Evolutionary conservation across 2,113 vertebrate species (phyloP).

Genomic region (Epinephelus fuscoguttatus): DNA sequence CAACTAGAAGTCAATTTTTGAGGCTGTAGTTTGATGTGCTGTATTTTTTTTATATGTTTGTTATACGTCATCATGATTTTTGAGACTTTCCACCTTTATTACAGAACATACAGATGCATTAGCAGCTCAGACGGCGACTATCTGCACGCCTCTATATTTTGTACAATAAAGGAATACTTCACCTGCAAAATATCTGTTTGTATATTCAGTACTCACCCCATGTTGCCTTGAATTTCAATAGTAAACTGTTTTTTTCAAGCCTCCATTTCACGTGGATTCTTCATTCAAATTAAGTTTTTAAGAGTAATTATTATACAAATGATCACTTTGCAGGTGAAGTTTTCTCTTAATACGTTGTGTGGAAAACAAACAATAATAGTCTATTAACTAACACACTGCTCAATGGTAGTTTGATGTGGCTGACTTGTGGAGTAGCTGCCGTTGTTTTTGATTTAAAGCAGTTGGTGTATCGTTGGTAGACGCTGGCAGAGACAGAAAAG

Average conservation of each 20-base stretch:
- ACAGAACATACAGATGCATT: not conserved
- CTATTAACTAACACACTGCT: not conserved
- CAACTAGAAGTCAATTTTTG: not conserved
- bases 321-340: too few species aligned
- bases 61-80: not conserved
- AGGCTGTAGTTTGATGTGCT: not conserved
- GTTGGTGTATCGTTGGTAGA: not conserved
- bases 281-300: too few species aligned
- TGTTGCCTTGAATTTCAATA: too few species aligned
- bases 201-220: too few species aligned
- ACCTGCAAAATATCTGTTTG: too few species aligned
- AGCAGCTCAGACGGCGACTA: not conserved
- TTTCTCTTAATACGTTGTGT: not conserved
- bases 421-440: constrained; percentile 8
- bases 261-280: too few species aligned
- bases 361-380: not conserved
- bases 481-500: not conserved
- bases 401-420: not conserved
- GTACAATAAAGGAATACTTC: too few species aligned
- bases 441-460: constrained; percentile 1
- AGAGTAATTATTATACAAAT: too few species aligned
- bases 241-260: too few species aligned
- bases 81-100: not conserved
- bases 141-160: not conserved
- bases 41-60: not conserved